phyloP scores from a whole-genome alignment of 1,140 invertebrate genomes.

The Drosophila tristis region DNA sequence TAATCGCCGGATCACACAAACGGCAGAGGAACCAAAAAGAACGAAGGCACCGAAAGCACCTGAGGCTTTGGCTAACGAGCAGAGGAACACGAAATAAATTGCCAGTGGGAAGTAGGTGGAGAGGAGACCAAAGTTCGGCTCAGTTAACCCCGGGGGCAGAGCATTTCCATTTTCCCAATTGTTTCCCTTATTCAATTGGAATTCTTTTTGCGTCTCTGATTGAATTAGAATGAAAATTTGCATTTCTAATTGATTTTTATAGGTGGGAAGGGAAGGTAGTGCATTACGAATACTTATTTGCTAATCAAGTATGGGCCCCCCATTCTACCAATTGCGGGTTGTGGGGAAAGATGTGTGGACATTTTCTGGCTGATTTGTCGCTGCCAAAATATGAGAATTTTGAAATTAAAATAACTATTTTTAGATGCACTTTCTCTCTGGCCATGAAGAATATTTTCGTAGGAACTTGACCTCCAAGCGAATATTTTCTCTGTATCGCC shows the following conservation, averaged over 20 bases:
- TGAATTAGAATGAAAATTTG: slow-evolving; percentile 70
- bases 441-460: slow-evolving; percentile 5
- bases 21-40: too few relatives aligned
- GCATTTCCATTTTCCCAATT: slow-evolving; percentile 36
- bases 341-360: neutral
- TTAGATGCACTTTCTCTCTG: slow-evolving; percentile 28
- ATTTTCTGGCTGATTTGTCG: slow-evolving; percentile 15
- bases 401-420: slow-evolving; percentile 25
- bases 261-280: neutral
- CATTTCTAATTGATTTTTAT: slow-evolving; percentile 62
- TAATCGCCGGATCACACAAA: slow-evolving; percentile 14
- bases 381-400: neutral
- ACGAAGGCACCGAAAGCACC: neutral
- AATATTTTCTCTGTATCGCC: neutral
- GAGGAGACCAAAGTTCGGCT: slow-evolving; percentile 39
- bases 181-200: slow-evolving; percentile 41
- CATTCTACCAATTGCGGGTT: neutral
- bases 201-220: slow-evolving; percentile 55
- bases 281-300: too few relatives aligned
- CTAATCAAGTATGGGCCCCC: neutral
- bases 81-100: neutral
- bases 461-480: slow-evolving; percentile 15
- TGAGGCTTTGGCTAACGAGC: neutral
- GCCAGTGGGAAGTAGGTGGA: neutral
- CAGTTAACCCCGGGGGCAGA: slow-evolving; percentile 59